Evolutionary conservation across 2,888 invertebrate species (phyloP).

Genomic region (Plagiodera versicolora): DNA sequence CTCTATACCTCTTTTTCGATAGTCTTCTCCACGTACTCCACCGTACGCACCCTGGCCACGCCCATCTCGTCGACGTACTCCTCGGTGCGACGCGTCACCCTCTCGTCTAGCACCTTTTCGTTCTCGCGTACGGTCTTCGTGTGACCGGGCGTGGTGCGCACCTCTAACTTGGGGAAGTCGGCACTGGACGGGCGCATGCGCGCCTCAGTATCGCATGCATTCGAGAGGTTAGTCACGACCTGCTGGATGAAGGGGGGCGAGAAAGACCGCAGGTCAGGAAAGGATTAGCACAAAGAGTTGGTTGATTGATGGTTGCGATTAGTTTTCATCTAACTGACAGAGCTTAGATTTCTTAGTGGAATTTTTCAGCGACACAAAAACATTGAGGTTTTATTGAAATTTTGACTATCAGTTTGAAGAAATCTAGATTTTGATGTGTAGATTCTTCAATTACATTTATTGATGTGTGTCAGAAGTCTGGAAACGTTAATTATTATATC

Average conservation of each 20-base stretch:
- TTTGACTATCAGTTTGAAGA: too few relatives aligned
- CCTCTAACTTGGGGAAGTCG: slow-evolving; percentile 82
- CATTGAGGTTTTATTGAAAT: too few relatives aligned
- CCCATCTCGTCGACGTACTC: slow-evolving; percentile 88
- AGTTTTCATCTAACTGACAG: too few relatives aligned
- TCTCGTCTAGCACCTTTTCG: slow-evolving; percentile 87
- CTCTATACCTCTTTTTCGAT: slow-evolving; percentile 89
- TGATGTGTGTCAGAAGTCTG: too few relatives aligned
- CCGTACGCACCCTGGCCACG: slow-evolving; percentile 83
- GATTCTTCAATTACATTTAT: too few relatives aligned
- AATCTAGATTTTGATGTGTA: too few relatives aligned
- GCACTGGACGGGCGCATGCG: slow-evolving; percentile 66
- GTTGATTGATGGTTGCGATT: too few relatives aligned
- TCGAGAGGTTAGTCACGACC: slow-evolving; percentile 49
- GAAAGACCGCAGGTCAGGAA: neutral
- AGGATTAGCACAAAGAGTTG: neutral
- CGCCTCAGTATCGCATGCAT: slow-evolving; percentile 52
- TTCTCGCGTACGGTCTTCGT: slow-evolving; percentile 80
- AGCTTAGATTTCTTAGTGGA: too few relatives aligned
- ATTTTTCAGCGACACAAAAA: too few relatives aligned
- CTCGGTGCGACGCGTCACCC: slow-evolving; percentile 82
- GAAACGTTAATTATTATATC: too few relatives aligned
- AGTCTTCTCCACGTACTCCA: slow-evolving; percentile 93
- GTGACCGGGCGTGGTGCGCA: slow-evolving; percentile 83
- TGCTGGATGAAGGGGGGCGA: slow-evolving; percentile 32